These are phyloP conservation scores for Campylomormyrus tamandua DNA, from an alignment of 2,113 vertebrate genomes.

Conservation along the genomic window DNA sequence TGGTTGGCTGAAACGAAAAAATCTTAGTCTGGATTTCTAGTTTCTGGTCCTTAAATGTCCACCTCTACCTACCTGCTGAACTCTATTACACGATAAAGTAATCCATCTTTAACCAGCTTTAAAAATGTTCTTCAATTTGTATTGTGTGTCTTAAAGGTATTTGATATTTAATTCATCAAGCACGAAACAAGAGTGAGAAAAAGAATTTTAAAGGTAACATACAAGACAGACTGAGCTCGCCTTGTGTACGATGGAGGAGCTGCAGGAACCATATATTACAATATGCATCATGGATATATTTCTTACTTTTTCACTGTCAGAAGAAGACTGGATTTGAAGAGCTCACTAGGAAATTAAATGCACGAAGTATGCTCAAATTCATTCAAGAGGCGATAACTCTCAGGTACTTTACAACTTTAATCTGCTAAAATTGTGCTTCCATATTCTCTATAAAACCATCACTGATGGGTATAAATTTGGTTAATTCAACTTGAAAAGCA, in stretches of 20 bases:
- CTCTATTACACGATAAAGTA: neutral
- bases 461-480: neutral
- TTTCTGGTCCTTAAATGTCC: neutral
- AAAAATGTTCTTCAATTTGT: neutral
- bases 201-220: neutral
- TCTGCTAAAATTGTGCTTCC: conserved; percentile 8
- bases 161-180: neutral
- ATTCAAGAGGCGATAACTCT: neutral
- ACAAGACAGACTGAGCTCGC: neutral
- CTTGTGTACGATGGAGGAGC: neutral
- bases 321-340: neutral
- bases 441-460: neutral
- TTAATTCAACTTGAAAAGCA: neutral
- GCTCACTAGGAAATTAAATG: conserved; percentile 10
- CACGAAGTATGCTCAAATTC: neutral
- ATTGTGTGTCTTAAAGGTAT: neutral
- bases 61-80: neutral
- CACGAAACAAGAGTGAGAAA: neutral
- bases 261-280: neutral
- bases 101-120: neutral
- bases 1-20: neutral
- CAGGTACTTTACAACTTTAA: neutral
- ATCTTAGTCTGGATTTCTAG: neutral
- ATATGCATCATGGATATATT: neutral
- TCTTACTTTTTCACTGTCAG: conserved; percentile 9